Percentiles rank a stretch among this genome's conserved stretches.
phyloP scores from a whole-genome alignment of 2,113 vertebrate genomes.

The Pica pica region DNA sequence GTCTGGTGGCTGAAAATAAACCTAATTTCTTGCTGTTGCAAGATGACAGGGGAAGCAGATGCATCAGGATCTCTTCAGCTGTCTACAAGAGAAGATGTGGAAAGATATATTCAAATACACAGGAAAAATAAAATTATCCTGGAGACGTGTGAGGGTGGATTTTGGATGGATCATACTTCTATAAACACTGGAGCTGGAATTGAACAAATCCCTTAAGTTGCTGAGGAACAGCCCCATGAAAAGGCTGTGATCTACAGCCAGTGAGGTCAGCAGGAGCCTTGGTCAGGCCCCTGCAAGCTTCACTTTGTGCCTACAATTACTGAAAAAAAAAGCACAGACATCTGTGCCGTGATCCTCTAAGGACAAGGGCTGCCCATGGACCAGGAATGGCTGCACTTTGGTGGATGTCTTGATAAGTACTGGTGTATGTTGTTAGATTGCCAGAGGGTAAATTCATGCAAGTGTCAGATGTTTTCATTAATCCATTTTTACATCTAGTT shows the following conservation, averaged over 20 bases:
- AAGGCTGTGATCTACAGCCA: neutral
- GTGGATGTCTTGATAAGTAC: neutral
- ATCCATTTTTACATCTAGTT: neutral
- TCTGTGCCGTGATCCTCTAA: neutral
- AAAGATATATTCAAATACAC: neutral
- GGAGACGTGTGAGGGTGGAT: neutral
- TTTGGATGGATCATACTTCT: neutral
- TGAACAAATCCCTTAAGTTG: neutral
- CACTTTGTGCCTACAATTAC: accelerated
- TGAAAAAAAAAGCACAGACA: neutral
- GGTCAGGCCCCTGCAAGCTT: neutral
- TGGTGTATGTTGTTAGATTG: neutral
- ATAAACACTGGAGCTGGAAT: neutral
- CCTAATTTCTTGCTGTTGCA: neutral
- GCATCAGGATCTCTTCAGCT: neutral
- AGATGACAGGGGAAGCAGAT: neutral
- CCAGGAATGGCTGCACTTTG: neutral
- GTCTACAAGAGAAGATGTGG: neutral
- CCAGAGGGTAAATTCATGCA: neutral
- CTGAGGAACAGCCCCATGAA: neutral
- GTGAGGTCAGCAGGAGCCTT: neutral
- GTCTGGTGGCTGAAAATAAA: neutral
- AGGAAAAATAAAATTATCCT: neutral
- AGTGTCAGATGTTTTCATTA: neutral
- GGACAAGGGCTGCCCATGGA: neutral